These are phyloP conservation scores for Apostichopus parvimensis DNA, from an alignment of 35 echinoderm and acorn worm genomes.

Conservation along the genomic window DNA sequence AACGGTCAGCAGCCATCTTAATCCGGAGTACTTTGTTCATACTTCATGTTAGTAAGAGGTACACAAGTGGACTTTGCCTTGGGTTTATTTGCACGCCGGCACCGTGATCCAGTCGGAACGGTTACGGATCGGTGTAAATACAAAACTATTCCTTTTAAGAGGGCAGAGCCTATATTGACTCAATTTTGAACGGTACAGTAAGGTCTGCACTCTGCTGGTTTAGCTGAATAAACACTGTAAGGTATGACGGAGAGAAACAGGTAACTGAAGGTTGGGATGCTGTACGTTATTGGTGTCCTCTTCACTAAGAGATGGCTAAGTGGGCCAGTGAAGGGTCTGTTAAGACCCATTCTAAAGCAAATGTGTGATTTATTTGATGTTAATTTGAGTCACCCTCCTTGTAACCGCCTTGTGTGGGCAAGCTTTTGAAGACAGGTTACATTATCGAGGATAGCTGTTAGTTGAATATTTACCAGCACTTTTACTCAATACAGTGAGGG, in stretches of 20 bases:
- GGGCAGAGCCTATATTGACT: neutral
- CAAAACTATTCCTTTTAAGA: neutral
- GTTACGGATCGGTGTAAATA: constrained; percentile 25
- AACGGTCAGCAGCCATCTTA: no score
- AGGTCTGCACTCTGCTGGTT: neutral
- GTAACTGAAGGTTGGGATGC: neutral
- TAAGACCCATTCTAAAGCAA: neutral
- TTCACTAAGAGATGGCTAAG: neutral
- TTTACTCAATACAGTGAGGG: no score
- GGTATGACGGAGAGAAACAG: neutral
- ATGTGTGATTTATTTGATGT: neutral
- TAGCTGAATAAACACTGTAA: neutral
- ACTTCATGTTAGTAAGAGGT: neutral
- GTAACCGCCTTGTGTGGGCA: no score
- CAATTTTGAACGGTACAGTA: neutral
- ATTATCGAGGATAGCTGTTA: no score
- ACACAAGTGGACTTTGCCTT: constrained; percentile 26
- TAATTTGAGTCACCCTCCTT: neutral
- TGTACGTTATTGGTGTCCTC: neutral
- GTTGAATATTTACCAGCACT: no score
- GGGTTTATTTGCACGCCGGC: constrained; percentile 18
- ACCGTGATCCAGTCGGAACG: neutral
- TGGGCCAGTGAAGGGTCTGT: neutral
- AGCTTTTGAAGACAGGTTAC: no score
- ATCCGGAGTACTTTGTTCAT: neutral